Conservation (phyloP, 2,888 invertebrate species). For the Dusona sp. region DNA sequence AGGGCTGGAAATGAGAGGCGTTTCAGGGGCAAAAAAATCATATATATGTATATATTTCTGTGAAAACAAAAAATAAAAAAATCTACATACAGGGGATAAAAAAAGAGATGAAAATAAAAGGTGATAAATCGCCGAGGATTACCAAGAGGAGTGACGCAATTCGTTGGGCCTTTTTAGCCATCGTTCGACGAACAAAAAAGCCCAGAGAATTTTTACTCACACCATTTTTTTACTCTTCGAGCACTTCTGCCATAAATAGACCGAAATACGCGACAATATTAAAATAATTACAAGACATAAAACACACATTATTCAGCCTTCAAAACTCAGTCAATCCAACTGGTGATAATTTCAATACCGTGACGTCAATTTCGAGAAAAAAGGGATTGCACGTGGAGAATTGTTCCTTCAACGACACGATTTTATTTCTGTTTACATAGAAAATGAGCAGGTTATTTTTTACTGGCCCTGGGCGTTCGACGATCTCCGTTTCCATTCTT, state of each 20-base stretch:
- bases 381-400: background rate
- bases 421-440: background rate
- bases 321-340: background rate
- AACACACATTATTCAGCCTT: background rate
- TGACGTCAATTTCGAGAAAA: background rate
- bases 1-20: constrained; percentile 38
- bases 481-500: background rate
- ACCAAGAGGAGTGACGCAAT: constrained; percentile 39
- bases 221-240: constrained; percentile 1
- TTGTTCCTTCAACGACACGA: background rate
- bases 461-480: background rate
- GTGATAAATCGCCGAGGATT: constrained; percentile 58
- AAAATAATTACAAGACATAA: background rate
- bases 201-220: constrained; percentile 14
- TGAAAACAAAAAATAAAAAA: constrained; percentile 3
- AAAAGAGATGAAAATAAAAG: constrained; percentile 29
- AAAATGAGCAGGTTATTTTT: background rate
- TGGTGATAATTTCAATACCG: background rate
- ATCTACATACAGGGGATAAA: background rate
- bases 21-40: background rate
- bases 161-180: constrained; percentile 23
- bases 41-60: constrained; percentile 3
- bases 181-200: constrained; percentile 22
- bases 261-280: background rate
- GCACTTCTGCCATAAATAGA: background rate